These are phyloP conservation scores for Caradrina clavipalpis DNA, from an alignment of 2,888 invertebrate species.

Conservation along the genomic window DNA sequence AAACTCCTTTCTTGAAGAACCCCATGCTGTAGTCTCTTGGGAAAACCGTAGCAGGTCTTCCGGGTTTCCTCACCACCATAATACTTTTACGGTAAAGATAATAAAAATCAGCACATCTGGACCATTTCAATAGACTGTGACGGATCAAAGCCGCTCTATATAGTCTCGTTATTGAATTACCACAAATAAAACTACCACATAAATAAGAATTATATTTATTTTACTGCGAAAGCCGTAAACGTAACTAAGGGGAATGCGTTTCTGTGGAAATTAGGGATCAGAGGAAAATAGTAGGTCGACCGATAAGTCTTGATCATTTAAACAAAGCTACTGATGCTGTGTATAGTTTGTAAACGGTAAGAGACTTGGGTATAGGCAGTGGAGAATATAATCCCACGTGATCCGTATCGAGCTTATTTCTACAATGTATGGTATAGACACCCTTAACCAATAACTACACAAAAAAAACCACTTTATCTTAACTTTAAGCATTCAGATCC, in stretches of 20 bases:
- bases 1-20: too few species aligned
- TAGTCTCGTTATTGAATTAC: slow-evolving; percentile 36
- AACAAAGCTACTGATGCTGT: slow-evolving; percentile 18
- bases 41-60: too few species aligned
- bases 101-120: slow-evolving; percentile 57
- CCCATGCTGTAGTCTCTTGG: too few species aligned
- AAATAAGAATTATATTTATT: slow-evolving; percentile 46
- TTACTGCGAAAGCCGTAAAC: slow-evolving; percentile 39
- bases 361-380: too few species aligned
- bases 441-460: too few species aligned
- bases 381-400: too few species aligned
- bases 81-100: slow-evolving; percentile 22
- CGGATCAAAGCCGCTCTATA: slow-evolving; percentile 4
- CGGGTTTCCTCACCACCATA: not conserved
- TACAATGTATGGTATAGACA: too few species aligned
- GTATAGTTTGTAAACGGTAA: slow-evolving; percentile 8
- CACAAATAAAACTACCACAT: slow-evolving; percentile 46
- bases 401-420: too few species aligned
- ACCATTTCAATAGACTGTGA: slow-evolving; percentile 18
- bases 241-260: slow-evolving; percentile 24
- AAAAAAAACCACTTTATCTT: too few species aligned
- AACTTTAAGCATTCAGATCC: too few species aligned
- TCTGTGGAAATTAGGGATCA: slow-evolving; percentile 15
- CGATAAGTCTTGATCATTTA: slow-evolving; percentile 42
- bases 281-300: slow-evolving; percentile 35